Base-by-base conservation (phyloP, 2,797 vertebrate genomes). In the Enteromius argenteus region DNA sequence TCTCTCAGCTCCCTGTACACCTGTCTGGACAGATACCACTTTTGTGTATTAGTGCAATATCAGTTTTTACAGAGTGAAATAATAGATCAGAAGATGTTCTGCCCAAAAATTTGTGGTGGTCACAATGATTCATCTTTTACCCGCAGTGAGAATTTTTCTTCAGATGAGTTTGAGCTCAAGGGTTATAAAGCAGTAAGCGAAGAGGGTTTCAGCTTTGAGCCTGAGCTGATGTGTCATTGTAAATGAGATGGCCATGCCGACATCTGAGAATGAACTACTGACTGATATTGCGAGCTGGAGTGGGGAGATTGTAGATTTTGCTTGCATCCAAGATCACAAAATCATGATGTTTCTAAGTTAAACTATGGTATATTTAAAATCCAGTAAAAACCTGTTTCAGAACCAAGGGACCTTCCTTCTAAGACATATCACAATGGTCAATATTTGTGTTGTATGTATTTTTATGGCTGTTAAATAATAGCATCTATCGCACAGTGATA, bases 91-190 rank as follows among this genome's bases (percentile, higher is more conserved):
- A 66, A 74, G 58, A 75, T 21, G 71, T 39, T 51, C 44, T 39
- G 42, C 30, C 27, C 21, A 39, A 66, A 51, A 75, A n/a, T 13
- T 15, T 74, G 32, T 51, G 46, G 30, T 67, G 2, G 46, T 68
- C 69, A 27, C 58, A 73, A 81, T 62, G 69, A 82, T 30, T 83
- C 81, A 39, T 51, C 60, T 49, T 83, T 37, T 21, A 75, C 27
- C 44, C 39, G 44, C 44, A 67, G 44, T 51, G 32, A 75, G n/a
- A 83, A 67, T 23, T 67, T 51, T 21, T 76, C 15, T 75, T 76
- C 14, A 75, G 14, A 56, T n/a, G 8, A 53, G 46, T 62, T 73
- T 51, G 42, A 39, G 58, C 44, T 75, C 13, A 76, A 67, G 32
- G 5, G 62, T 13, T 73, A 82, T 56, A 53, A 68, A 39, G 42